Evolutionary conservation across 2,797 vertebrate genomes (phyloP).

Genomic region (Parambassis ranga): DNA sequence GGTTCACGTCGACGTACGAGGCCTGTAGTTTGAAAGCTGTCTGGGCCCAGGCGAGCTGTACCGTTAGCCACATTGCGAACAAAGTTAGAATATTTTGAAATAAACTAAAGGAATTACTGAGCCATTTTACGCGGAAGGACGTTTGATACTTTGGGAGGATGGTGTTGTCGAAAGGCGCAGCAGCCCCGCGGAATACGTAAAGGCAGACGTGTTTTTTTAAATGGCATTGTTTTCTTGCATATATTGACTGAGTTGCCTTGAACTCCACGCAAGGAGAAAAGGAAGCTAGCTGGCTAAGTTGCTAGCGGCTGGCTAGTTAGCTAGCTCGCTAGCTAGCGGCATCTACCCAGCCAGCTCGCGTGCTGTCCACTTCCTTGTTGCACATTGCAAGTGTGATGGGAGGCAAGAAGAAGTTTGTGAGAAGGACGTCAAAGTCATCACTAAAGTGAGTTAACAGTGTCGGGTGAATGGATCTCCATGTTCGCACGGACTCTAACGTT

Average conservation of each 20-base stretch:
- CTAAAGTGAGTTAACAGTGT: conserved; percentile 23
- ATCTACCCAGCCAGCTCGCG: conserved; percentile 53
- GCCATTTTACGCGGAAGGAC: background rate
- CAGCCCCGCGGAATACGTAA: background rate
- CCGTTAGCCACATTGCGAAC: conserved; percentile 60
- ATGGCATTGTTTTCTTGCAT: conserved; percentile 55
- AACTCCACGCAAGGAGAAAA: conserved; percentile 67
- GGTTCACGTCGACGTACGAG: conserved; percentile 61
- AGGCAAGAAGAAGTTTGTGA: conserved; percentile 73
- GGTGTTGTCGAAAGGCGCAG: background rate
- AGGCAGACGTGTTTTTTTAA: conserved; percentile 25
- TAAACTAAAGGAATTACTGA: background rate
- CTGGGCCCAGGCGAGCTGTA: conserved; percentile 49
- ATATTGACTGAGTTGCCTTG: conserved; percentile 65
- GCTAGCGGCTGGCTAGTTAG: conserved; percentile 33
- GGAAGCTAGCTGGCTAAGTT: conserved; percentile 53
- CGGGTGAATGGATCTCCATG: conserved; percentile 17
- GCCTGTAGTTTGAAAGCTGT: conserved; percentile 75
- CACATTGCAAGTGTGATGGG: conserved; percentile 67
- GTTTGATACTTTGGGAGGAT: background rate
- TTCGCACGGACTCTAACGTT: background rate
- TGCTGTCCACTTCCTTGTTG: conserved; percentile 81
- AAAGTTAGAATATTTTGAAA: conserved; percentile 58
- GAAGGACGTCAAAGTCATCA: conserved; percentile 21
- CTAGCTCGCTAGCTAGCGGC: conserved; percentile 26